Percentiles rank a stretch among this genome's conserved stretches.
Evolutionary conservation across 2,888 invertebrate genomes (phyloP).

Genomic region (Acleris holmiana): DNA sequence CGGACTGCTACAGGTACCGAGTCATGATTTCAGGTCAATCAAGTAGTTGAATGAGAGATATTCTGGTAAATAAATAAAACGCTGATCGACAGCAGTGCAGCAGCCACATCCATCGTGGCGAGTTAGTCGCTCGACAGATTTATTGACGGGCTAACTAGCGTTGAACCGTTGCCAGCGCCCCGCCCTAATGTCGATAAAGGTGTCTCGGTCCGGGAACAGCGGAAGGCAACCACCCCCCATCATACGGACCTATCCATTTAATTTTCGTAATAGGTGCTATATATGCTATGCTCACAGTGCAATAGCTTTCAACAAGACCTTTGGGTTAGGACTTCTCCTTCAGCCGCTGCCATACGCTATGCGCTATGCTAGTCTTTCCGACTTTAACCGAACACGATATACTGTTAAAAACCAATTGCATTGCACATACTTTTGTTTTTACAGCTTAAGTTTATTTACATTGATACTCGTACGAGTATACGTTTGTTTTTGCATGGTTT

Average conservation of each 20-base stretch:
- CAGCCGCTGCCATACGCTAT: no score
- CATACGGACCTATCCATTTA: background rate
- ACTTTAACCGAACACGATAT: no score
- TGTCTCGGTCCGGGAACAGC: constrained; percentile 21
- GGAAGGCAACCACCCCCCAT: constrained; percentile 12
- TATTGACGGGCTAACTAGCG: constrained; percentile 44
- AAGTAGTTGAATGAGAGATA: background rate
- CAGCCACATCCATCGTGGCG: constrained; percentile 43
- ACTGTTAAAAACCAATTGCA: no score
- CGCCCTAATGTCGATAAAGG: constrained; percentile 34
- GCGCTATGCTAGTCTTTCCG: no score
- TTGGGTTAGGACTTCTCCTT: no score
- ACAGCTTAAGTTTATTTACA: no score
- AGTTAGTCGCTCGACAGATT: constrained; percentile 43
- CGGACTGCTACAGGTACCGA: no score
- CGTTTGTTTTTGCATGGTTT: no score
- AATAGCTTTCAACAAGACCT: no score
- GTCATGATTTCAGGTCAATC: background rate
- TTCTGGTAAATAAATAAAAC: constrained; percentile 24
- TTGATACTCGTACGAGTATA: no score
- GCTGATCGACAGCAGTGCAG: constrained; percentile 32
- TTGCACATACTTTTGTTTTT: no score
- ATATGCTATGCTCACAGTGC: background rate
- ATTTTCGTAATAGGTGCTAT: background rate
- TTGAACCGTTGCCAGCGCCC: constrained; percentile 46